Base-by-base conservation (phyloP, 2,797 vertebrate species). In the Glossophaga mutica region DNA sequence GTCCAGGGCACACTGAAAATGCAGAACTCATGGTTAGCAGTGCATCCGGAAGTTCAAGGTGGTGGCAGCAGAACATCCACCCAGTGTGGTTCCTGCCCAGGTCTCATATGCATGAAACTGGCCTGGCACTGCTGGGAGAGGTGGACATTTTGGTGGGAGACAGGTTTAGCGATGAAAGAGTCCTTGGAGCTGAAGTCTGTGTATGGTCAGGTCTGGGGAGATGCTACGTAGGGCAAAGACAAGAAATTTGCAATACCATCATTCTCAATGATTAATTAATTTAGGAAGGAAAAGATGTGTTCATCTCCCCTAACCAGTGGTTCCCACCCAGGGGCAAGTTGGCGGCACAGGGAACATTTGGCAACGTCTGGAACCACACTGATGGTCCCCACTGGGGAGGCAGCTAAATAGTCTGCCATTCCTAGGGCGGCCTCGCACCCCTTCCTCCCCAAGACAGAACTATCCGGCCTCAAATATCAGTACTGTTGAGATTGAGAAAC, bases 241-340 rank as follows among this genome's bases (percentile, higher is more conserved):
- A n/a, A 34, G 37, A 12, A 46, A 12, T 34, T 44, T 44, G 44
- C 22, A 24, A 37, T 68, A 42, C 16, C 19, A 5, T 48, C 11
- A 18, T 96, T 81, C 68, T 84, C 37, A 74, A 81, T 11, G 67
- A 44, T 21, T 19, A 62, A 46, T 59, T 90, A 24, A 34, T 65
- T 87, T 90, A 50, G 37, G 26, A 95, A 95, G 26, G 18, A 81
- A 79, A 90, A 52, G 42, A 50, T 50, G 21, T 55, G 87, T 46
- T 19, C 16, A 37, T 83, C 12, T 37, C 26, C 9, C 7, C n/a
- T 65, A 77, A 24, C 24, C n/a, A 50, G 6, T 59, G 5, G 14
- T 39, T 55, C 21, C 55, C 50, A 73, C 12, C 26, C 3, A 24
- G 68, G 70, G 7, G 11, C 26, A 55, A 22, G 34, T 90, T 67